A percentile compares a stretch with the other conserved stretches of the same genome.
Evolutionary conservation across 2,113 vertebrate genomes (phyloP).

Genomic region (Chiloscyllium plagiosum): DNA sequence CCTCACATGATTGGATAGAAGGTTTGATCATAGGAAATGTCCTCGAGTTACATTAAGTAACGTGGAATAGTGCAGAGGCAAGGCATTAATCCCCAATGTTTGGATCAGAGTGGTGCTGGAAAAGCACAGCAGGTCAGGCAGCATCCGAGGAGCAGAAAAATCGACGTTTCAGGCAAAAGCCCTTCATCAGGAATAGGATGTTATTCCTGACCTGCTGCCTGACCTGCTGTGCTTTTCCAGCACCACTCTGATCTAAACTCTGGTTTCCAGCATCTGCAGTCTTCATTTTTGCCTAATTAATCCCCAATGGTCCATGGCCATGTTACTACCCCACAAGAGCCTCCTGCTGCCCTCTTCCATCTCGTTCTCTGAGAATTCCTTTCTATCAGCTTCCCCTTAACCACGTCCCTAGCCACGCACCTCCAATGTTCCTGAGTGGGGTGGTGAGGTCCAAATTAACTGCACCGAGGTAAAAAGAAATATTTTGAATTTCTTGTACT

Average conservation of each 20-base stretch:
- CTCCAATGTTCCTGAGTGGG: background rate
- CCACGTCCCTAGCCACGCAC: background rate
- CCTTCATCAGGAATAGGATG: too few species aligned
- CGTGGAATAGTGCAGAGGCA: background rate
- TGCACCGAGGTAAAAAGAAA: background rate
- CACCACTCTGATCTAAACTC: too few species aligned
- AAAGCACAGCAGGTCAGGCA: too few species aligned
- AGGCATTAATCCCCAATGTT: background rate
- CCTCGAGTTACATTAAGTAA: background rate
- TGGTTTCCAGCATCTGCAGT: too few species aligned
- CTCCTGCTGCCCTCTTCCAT: background rate
- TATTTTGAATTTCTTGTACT: background rate
- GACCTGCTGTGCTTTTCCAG: too few species aligned
- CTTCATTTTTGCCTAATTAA: background rate
- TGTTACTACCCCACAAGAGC: background rate
- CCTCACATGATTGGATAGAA: background rate
- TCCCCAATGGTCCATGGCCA: background rate
- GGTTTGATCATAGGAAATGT: background rate
- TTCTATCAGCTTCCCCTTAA: background rate
- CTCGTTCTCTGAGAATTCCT: background rate
- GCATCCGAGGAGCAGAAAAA: too few species aligned
- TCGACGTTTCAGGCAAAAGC: too few species aligned
- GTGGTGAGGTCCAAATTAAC: background rate
- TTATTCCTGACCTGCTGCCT: too few species aligned
- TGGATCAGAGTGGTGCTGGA: too few species aligned